Percentiles rank a stretch among this genome's conserved stretches.
phyloP scores from a whole-genome alignment of 1,140 invertebrate species.

The Eriocheir sinensis region DNA sequence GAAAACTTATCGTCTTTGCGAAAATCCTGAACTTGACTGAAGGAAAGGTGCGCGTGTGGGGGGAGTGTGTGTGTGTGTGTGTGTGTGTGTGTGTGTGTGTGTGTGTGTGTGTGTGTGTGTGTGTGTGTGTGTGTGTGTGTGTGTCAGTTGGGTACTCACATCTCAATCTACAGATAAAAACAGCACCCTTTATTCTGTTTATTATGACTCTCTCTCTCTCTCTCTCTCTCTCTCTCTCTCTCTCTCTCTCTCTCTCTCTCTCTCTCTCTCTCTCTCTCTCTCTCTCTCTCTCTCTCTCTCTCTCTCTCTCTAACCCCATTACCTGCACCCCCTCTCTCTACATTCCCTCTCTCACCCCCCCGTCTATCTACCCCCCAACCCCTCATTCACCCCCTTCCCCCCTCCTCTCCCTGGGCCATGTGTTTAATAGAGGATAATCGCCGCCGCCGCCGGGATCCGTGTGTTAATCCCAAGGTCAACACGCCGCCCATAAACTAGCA shows the following conservation, averaged over 20 bases:
- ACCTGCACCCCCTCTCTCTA: too few relatives aligned
- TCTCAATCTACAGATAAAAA: too few relatives aligned
- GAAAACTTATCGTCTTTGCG: too few relatives aligned
- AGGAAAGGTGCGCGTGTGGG: too few relatives aligned
- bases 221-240: neutral
- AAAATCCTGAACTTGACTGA: too few relatives aligned
- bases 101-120: neutral
- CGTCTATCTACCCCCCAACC: too few relatives aligned
- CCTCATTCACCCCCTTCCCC: too few relatives aligned
- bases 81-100: neutral
- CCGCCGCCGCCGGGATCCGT: conserved; percentile 29
- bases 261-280: conserved; percentile 22
- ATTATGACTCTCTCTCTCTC: neutral
- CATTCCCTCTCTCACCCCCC: neutral
- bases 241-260: neutral
- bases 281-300: conserved; percentile 22
- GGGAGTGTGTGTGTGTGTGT: too few relatives aligned
- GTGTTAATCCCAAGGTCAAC: conserved; percentile 29
- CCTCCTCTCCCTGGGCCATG: neutral
- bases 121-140: neutral
- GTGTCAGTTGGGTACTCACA: too few relatives aligned
- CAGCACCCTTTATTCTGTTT: neutral
- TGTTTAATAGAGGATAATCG: conserved; percentile 44
- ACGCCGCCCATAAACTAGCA: neutral
- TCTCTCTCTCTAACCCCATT: conserved; percentile 23